Base-by-base conservation (phyloP, 2,797 vertebrate genomes). In the Coluber constrictor region DNA sequence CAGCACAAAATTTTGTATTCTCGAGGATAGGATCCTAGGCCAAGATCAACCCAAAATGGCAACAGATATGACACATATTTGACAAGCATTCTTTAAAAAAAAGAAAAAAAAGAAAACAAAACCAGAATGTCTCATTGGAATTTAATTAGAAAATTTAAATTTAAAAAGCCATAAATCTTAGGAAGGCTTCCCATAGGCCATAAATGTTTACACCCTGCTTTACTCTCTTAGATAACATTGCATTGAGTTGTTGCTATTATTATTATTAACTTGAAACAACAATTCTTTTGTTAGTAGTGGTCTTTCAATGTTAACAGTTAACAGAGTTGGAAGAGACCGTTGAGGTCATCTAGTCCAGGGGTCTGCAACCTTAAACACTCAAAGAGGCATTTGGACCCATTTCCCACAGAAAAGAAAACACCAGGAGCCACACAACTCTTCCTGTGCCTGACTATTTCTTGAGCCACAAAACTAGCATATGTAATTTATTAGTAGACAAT, bases 101-200 rank as follows among this genome's bases (percentile, higher is more conserved):
- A 54, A 54, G 10, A 10, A 54, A 55, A 8, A 92, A 86, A 37
- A 70, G 43, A 91, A 59, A 60, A 60, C 2, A 51, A 54, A 9
- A 54, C 8, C 47, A 95, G 94, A 92, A 93, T 63, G 90, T 91
- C 61, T 92, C 93, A 74, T 51, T 93, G 94, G 63, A 4, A 63
- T 92, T 94, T 93, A 90, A 95, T 94, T 94, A 59, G 90, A 88
- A 94, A 93, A 66, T 10, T 51, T 90, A 91, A 51, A 51, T 51
- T 51, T 51, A 51, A 51, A 27, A 90, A 92, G 94, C 93, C 55
- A 93, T 57, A 16, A 1, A n/a, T 32, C 5, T 70, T 70, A 16
- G 63, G 63, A 6, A 32, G 4, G 13, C n/a, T 70, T 32, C 29
- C 29, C 13, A 70, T n/a, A 91, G 94, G 86, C 92, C 95, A 93